Conservation (phyloP, 2,113 vertebrate genomes). For the Oenanthe oenanthe region DNA sequence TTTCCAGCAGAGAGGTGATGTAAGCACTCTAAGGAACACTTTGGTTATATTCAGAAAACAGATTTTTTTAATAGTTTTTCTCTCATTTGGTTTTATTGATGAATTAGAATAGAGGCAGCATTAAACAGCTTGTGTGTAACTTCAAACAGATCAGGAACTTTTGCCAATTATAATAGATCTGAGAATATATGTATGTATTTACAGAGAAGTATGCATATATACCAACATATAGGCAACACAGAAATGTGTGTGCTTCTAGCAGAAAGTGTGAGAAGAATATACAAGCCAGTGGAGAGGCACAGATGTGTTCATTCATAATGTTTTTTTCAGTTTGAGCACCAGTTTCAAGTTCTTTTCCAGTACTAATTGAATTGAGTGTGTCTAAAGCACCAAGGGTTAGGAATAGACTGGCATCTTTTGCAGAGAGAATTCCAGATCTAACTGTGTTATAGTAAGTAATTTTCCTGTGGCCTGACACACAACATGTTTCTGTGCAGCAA, state of each 20-base stretch:
- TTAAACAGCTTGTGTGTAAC: not conserved
- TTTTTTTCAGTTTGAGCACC: not conserved
- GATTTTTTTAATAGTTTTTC: not conserved
- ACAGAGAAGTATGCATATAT: not conserved
- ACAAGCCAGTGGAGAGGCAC: not conserved
- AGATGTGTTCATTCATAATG: not conserved
- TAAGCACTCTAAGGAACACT: slow-evolving; percentile 17
- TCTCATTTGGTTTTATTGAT: not conserved
- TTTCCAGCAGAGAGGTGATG: slow-evolving; percentile 15
- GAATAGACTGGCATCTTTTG: not conserved
- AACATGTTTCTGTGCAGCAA: not conserved
- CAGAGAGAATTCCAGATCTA: not conserved
- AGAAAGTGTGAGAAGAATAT: not conserved
- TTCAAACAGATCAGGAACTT: not conserved
- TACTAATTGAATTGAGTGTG: not conserved
- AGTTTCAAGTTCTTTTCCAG: not conserved
- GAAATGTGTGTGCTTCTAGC: not conserved
- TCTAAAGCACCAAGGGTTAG: not conserved
- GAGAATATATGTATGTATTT: not conserved
- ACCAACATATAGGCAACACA: not conserved
- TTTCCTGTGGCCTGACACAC: not conserved
- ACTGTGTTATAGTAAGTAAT: not conserved
- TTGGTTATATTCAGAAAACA: not conserved
- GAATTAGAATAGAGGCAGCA: not conserved
- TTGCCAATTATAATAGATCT: not conserved